These are phyloP conservation scores for Phoebastria nigripes DNA, from an alignment of 2,797 vertebrate genomes.

Conservation along the genomic window DNA sequence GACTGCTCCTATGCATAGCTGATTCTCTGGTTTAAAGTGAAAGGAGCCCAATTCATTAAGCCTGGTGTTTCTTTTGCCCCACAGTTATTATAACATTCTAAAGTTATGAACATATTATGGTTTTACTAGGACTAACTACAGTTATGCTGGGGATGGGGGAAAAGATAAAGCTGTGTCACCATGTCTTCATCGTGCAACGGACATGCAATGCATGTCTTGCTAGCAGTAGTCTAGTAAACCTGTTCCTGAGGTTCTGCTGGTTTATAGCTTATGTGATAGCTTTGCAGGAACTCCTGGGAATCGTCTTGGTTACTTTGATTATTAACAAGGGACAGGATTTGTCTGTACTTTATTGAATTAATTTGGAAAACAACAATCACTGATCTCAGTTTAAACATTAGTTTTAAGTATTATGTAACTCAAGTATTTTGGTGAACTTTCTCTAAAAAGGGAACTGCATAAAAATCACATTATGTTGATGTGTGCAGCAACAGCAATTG, in stretches of 20 bases:
- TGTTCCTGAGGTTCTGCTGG: not conserved
- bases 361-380: not conserved
- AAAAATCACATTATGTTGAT: fast-evolving
- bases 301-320: not conserved
- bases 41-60: not conserved
- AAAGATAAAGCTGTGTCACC: not conserved
- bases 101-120: not conserved
- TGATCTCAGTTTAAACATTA: not conserved
- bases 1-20: not conserved
- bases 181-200: not conserved
- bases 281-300: not conserved
- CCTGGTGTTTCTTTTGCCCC: not conserved
- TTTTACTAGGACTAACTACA: not conserved
- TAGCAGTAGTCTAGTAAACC: not conserved
- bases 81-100: not conserved
- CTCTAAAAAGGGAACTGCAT: not conserved
- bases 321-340: not conserved
- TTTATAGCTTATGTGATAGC: not conserved
- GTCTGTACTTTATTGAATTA: not conserved
- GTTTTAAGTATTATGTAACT: not conserved
- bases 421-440: not conserved
- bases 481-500: not conserved
- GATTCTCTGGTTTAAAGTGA: not conserved
- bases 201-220: not conserved
- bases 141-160: not conserved